Base-by-base conservation (phyloP, 2,888 invertebrate species). In the Nemurella pictetii region DNA sequence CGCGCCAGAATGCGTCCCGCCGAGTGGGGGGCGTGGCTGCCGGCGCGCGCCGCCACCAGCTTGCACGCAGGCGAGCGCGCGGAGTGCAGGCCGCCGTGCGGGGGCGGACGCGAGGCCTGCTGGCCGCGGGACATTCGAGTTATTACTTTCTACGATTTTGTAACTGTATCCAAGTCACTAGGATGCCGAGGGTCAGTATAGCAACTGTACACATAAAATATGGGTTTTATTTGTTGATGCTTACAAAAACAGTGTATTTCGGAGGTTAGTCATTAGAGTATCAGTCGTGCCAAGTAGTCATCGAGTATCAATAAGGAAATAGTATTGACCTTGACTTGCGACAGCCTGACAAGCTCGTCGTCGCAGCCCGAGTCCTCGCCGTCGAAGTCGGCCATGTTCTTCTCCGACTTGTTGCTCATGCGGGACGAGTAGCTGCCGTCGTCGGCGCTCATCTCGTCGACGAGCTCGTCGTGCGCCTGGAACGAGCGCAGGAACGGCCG, bases 371-470 rank as follows among this genome's bases (percentile, higher is more conserved):
- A 96, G 88, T 97, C 96, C 88, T 95, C 95, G 4, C 97, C 98
- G 88, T 98, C 98, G 88, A 98, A 96, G 90, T 98, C 98, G 0
- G 97, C 97, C 94, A 98, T 95, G 90, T 98, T 98, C 88, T 98
- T 97, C 88, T 97, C 97, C 0, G 97, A 97, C 91, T 98, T 97
- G 88, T 96, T 97, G 86, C 97, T 97, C 92, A 97, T 94, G 36
- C 96, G 94, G 0, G 97, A 97, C n/a, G 97, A 97, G 88, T 97
- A 96, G 89, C 97, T 97, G n/a, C 96, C 97, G 88, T 95, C 95
- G 84, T 94, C 94, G 0, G 93, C 93, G 87, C 93, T 93, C 86
- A 93, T 90, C 85, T 90, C 90, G 88, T 95, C 94, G 91, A 94
- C 93, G 87, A 94, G 90, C 86, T 94, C 93, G 87, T 94, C 85